These are phyloP conservation scores for Danio kyathit DNA, from an alignment of 2,797 vertebrate species.

Conservation along the genomic window DNA sequence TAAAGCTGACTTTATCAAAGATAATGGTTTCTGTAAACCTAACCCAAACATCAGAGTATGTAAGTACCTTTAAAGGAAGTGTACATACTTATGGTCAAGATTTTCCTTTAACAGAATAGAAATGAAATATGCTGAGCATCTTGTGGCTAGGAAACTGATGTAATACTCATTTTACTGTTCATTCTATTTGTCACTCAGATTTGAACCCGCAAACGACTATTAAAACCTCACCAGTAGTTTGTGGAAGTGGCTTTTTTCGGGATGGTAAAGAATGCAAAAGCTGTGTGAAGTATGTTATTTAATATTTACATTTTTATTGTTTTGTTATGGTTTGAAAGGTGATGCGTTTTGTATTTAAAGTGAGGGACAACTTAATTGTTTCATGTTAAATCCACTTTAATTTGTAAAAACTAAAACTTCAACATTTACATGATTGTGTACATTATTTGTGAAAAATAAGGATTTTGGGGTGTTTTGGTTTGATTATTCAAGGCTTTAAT, in stretches of 20 bases:
- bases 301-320: background rate
- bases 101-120: background rate
- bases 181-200: conserved; percentile 14
- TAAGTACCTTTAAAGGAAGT: conserved; percentile 47
- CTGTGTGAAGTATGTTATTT: conserved; percentile 13
- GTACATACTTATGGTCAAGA: background rate
- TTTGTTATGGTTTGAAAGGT: background rate
- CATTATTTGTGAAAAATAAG: background rate
- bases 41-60: conserved; percentile 39
- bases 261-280: background rate
- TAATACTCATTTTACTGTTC: no score
- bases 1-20: conserved; percentile 38
- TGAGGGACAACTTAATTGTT: no score
- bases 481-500: conserved; percentile 42
- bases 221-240: background rate
- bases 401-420: no score
- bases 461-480: conserved; percentile 8
- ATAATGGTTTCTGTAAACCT: background rate
- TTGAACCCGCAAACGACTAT: background rate
- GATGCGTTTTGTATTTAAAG: background rate
- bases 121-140: background rate
- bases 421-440: no score
- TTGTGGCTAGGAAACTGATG: background rate
- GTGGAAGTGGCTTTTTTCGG: background rate
- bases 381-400: no score